A percentile compares a stretch with the other conserved stretches of the same genome.
Evolutionary conservation across 2,888 invertebrate species (phyloP).

Genomic region (Lepidocyrtinus sp.): DNA sequence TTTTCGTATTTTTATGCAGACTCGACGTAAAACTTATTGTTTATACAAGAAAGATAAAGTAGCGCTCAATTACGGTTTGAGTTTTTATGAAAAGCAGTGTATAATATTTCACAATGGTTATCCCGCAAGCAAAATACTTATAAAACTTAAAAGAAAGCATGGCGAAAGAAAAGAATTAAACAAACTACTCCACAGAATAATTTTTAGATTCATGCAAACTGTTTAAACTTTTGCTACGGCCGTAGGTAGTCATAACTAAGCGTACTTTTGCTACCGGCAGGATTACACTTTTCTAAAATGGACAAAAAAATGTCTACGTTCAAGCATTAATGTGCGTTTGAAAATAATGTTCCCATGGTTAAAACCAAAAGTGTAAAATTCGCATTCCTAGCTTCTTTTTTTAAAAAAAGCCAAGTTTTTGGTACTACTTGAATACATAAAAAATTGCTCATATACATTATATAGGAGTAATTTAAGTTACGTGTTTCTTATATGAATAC

Average conservation of each 20-base stretch:
- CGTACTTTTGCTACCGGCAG: not conserved
- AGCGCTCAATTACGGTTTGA: not conserved
- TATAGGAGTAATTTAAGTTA: not conserved
- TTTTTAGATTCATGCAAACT: not conserved
- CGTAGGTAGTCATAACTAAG: not conserved
- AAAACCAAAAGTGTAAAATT: not conserved
- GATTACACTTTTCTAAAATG: not conserved
- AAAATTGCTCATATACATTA: slow-evolving; percentile 2
- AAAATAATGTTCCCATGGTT: not conserved
- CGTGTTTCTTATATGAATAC: not conserved
- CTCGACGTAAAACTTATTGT: not conserved
- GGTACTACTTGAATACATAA: not conserved
- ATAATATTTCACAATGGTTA: slow-evolving; percentile 43
- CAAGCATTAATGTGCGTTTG: not conserved
- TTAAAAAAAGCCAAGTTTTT: not conserved
- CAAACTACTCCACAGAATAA: not conserved
- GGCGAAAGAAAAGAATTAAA: too few relatives aligned
- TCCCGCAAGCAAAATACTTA: slow-evolving; percentile 4
- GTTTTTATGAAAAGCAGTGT: slow-evolving; percentile 43
- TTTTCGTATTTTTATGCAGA: not conserved
- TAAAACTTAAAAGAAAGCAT: too few relatives aligned
- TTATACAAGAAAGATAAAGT: not conserved
- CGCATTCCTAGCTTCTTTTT: not conserved
- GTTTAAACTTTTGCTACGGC: too few relatives aligned
- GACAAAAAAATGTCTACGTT: not conserved